Evolutionary conservation across 1,140 invertebrate species (phyloP), one percentile per base, ranked within the genome.

Genomic region (Nasonia vitripennis): DNA sequence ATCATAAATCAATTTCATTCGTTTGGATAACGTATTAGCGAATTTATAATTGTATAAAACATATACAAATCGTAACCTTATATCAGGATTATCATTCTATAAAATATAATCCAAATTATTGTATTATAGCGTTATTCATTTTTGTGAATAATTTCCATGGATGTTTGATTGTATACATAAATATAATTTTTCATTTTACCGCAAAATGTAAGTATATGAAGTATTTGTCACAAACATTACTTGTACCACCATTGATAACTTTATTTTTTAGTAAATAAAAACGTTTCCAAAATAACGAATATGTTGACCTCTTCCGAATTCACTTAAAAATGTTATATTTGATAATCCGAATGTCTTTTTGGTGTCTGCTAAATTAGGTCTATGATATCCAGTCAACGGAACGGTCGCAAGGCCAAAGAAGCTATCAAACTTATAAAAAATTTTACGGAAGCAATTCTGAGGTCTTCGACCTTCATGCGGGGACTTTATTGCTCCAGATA

Each of bases 361-460:
- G 55, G 20, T 62, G 17, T 62, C 55, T 62, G 6, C 6, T 62
- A 62, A 62, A 20, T 62, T 62, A 62, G 55, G 84, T 23, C 86
- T 86, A 84, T 77, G 81, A 84, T 88, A 84, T 71, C 62, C 84
- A 84, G 68, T 87, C 81, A 88, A 84, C 74, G 87, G 83, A 75
- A 77, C 82, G 78, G 78, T 82, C 51, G 83, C 82, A 86, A 88
- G 87, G 82, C 80, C 84, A 86, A 88, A 81, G 86, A 88, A 86
- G 84, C 86, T 81, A 88, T 81, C 75, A 20, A 34, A 41, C 4
- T 3, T 41, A 74, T 70, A 86, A 71, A 84, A 81, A 80, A 34
- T 71, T 48, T 81, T 45, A 78, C 84, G 88, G 87, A 71, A 71
- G 68, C 68, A 71, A 71, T 71, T 34, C 27, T 71, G 68, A 71